Base-by-base conservation (phyloP, 1,140 invertebrate genomes). In the Luehdorfia chinensis region DNA sequence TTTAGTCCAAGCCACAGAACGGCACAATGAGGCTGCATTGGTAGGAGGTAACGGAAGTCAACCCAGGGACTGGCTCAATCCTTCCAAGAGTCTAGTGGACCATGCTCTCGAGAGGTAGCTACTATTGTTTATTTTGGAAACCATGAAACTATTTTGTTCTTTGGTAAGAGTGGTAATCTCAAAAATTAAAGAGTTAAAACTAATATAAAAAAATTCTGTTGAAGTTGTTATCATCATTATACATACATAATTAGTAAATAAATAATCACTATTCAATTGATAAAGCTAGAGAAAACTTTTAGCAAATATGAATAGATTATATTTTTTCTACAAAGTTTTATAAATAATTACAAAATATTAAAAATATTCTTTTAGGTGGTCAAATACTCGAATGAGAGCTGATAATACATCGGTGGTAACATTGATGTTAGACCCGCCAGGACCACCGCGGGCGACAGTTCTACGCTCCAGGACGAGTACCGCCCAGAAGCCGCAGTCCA, bases 401-500 rank as follows among this genome's bases (percentile, higher is more conserved):
- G 97, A 99, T 84, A 99, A 99, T 78, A 98, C 96, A 1, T 97
- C 95, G 43, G 96, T 96, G 30, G 94, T 98, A 3, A 97, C 96
- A 21, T 88, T 98, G 12, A 94, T 98, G 90, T 88, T 98, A 36
- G 96, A 98, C 84, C 96, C 96, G 47, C 94, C 95, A 3, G 95
- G 95, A 2, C 93, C 94, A n/a, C 93, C 94, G 9, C 86, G 90
- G 44, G 89, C 88, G 5, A 90, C 93, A 62, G 91, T 93, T n/a
- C 58, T 90, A 30, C 81, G 85, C 15, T 85, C 85, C 1, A 65
- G 84, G 23, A 66, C 66, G n/a, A 54, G 70, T 18, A 58, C 33
- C 31, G 14, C 58, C 6, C 55, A 62, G 28, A 62, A 52, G 41
- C 33, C 59, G 8, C 59, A 52, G 19, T 47, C 56, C 4, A 28